phyloP scores from a whole-genome alignment of 53 echinoderm and acorn worm species.

The Antedon mediterranea region DNA sequence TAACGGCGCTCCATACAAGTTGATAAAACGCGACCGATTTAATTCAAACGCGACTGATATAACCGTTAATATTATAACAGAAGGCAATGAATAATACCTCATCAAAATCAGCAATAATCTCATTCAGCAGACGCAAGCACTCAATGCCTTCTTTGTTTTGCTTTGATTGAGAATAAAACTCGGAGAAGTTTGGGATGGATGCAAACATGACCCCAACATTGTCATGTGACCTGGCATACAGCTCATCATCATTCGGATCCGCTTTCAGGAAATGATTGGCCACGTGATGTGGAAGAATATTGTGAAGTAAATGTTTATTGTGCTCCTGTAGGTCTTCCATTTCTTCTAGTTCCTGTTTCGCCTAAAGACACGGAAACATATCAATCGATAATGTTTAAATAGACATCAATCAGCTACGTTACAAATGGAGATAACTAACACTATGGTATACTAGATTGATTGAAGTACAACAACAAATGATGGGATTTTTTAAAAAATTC shows the following conservation, averaged over 20 bases:
- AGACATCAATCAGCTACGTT: no score
- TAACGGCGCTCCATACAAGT: no score
- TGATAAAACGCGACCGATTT: no score
- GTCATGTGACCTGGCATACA: slow-evolving; percentile 14
- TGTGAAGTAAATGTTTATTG: slow-evolving; percentile 8
- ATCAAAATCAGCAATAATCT: slow-evolving; percentile 22
- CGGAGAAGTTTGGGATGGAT: slow-evolving; percentile 19
- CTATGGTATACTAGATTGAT: no score
- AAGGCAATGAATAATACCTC: no score
- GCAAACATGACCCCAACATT: slow-evolving; percentile 16
- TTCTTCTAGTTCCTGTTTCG: slow-evolving; percentile 7
- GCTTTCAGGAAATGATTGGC: slow-evolving; percentile 9
- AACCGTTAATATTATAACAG: no score
- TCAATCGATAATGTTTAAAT: no score
- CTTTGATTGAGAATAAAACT: slow-evolving; percentile 19
- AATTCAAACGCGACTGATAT: no score
- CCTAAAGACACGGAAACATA: not conserved
- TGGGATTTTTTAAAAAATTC: no score
- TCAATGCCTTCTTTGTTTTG: slow-evolving; percentile 16
- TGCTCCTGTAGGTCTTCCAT: slow-evolving; percentile 22
- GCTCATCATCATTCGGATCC: slow-evolving; percentile 6
- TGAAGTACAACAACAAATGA: no score
- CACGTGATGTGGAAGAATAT: slow-evolving; percentile 19
- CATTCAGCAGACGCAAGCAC: slow-evolving; percentile 16
- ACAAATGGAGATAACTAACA: no score